Evolutionary conservation across 2,113 vertebrate species (phyloP).

Genomic region (Pseudolaguvia tuberculata): DNA sequence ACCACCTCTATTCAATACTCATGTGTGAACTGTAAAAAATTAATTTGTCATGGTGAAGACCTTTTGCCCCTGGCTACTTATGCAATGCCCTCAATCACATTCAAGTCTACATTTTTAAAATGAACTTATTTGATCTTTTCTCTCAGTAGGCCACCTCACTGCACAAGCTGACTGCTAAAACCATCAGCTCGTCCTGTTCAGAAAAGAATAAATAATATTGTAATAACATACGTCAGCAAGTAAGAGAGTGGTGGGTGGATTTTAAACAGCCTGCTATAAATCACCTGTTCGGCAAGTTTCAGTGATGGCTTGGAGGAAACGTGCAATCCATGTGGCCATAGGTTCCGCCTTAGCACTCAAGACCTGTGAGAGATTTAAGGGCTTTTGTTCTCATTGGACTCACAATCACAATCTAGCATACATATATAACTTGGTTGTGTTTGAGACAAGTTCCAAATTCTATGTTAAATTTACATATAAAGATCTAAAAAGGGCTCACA

Average conservation of each 20-base stretch:
- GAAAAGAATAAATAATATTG: constrained; percentile 55
- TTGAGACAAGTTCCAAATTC: no score
- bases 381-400: constrained; percentile 11
- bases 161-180: constrained; percentile 50
- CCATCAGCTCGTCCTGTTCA: constrained; percentile 44
- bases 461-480: no score
- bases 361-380: constrained; percentile 46
- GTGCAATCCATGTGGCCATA: constrained; percentile 40
- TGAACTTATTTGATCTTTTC: constrained; percentile 17
- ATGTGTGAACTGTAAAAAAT: background rate
- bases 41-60: background rate
- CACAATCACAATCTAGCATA: constrained; percentile 12
- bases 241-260: constrained; percentile 43
- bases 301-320: constrained; percentile 39
- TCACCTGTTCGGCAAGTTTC: constrained; percentile 43
- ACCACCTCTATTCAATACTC: background rate
- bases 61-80: background rate
- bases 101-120: constrained; percentile 12
- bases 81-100: constrained; percentile 14
- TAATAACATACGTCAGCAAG: constrained; percentile 60
- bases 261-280: constrained; percentile 54
- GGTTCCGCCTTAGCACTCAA: constrained; percentile 25
- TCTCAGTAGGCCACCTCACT: constrained; percentile 3
- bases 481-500: no score
- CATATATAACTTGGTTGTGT: background rate